Evolutionary conservation across 2,797 vertebrate species (phyloP).

Genomic region (Bovichtus diacanthus): DNA sequence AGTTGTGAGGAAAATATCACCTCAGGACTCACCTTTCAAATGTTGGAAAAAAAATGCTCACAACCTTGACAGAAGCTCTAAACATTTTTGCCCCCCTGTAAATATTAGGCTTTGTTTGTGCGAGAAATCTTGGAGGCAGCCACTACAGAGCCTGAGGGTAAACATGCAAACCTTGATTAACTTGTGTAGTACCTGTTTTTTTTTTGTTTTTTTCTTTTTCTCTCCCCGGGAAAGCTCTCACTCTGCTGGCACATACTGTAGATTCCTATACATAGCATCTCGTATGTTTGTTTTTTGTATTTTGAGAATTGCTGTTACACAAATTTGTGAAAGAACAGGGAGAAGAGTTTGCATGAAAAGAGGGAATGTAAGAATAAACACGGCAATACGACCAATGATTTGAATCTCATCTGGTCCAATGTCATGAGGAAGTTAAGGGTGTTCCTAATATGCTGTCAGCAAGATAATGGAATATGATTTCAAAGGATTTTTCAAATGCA

Average conservation of each 20-base stretch:
- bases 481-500: constrained; percentile 34
- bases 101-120: constrained; percentile 75
- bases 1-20: constrained; percentile 72
- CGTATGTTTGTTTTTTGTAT: constrained; percentile 24
- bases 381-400: constrained; percentile 16
- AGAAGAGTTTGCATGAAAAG: background rate
- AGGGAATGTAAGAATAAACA: constrained; percentile 5
- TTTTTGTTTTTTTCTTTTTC: background rate
- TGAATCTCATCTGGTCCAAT: constrained; percentile 41
- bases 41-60: constrained; percentile 44
- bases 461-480: constrained; percentile 49
- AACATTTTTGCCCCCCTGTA: constrained; percentile 66
- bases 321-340: background rate
- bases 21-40: constrained; percentile 78
- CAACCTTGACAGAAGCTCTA: constrained; percentile 68
- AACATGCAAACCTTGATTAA: constrained; percentile 82
- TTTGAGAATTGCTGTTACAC: background rate
- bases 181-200: constrained; percentile 49
- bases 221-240: constrained; percentile 11
- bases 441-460: constrained; percentile 42
- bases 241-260: constrained; percentile 17
- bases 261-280: constrained; percentile 25
- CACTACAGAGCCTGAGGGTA: constrained; percentile 71
- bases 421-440: constrained; percentile 38
- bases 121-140: constrained; percentile 65